Percentiles rank a stretch among this genome's conserved stretches.
These are phyloP conservation scores for Drosophila barbarae DNA, from an alignment of 2,888 invertebrate species.

Conservation along the genomic window DNA sequence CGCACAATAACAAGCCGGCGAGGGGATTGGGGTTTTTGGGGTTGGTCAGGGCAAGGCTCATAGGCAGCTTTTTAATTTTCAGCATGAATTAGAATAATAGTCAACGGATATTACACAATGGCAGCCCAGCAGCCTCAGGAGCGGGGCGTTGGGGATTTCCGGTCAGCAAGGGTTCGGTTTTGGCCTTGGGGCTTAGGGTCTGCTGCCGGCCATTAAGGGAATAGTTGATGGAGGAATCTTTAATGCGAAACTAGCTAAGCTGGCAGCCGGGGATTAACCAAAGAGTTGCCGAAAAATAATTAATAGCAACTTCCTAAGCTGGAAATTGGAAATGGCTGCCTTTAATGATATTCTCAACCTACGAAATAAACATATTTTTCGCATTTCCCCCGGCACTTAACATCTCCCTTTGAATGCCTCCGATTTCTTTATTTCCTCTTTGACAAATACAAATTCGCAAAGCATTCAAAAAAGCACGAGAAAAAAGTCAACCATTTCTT, in stretches of 20 bases:
- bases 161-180: conserved; percentile 47
- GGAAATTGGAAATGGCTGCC: conserved; percentile 1
- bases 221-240: conserved; percentile 38
- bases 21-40: conserved; percentile 21
- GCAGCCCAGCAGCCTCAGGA: conserved; percentile 21
- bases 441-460: conserved; percentile 28
- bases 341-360: neutral
- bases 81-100: conserved; percentile 72
- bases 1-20: conserved; percentile 36
- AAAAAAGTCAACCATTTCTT: conserved; percentile 35
- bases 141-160: conserved; percentile 56
- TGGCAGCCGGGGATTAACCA: conserved; percentile 14
- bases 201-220: conserved; percentile 37
- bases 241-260: conserved; percentile 32
- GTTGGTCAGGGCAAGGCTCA: conserved; percentile 32
- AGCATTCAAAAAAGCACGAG: conserved; percentile 15
- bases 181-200: conserved; percentile 27
- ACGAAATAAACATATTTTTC: neutral
- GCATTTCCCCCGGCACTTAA: neutral
- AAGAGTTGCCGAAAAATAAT: conserved; percentile 12
- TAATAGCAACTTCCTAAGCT: neutral
- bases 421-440: conserved; percentile 21
- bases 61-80: conserved; percentile 68
- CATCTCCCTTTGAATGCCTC: neutral
- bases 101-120: conserved; percentile 67